Evolutionary conservation across 1,140 invertebrate genomes (phyloP), one percentile per base, ranked within the genome.

Genomic region (Drosophila mojavensis): DNA sequence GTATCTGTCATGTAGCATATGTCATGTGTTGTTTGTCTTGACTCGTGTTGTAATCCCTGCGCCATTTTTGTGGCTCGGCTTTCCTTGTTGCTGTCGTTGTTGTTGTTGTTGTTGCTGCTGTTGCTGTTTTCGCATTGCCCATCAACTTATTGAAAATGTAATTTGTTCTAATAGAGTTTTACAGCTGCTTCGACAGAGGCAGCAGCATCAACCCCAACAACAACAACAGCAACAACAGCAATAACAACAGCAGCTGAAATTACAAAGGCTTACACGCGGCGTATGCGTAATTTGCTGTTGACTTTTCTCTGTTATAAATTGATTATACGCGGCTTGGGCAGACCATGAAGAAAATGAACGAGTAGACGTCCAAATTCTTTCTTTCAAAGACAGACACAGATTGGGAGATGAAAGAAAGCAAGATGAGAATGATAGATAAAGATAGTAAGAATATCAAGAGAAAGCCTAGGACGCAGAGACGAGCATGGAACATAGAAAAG

Each of bases 81-180:
- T 50, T 74, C 7, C 63, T 5, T 36, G 47, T 59, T 51, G 43
- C 43, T 78, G 39, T 66, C 62, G 48, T 59, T 69, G n/a, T 65
- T 45, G 47, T 65, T 71, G 48, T 48, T 75, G n/a, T 65, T 64
- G n/a, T n/a, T n/a, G n/a, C n/a, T n/a, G n/a, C n/a, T n/a, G n/a
- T 65, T 71, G 48, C 54, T 75, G n/a, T 65, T 64, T 55, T 59
- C 75, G 47, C 47, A 63, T 33, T 69, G 69, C 61, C 75, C 56
- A 62, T 39, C 75, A 39, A 72, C 75, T 85, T 70, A 88, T 86
- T 86, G 82, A 86, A 86, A 86, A 88, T 83, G 81, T 76, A 86
- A 86, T 86, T 86, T 86, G 76, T 68, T 85, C 79, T 76, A 88
- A 86, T 86, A 88, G 79, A 88, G 82, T 67, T 79, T 77, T 74